Percentiles rank a stretch among this genome's conserved stretches.
Conservation (phyloP, 2,113 vertebrate species). For the Himantopus leucocephalus region DNA sequence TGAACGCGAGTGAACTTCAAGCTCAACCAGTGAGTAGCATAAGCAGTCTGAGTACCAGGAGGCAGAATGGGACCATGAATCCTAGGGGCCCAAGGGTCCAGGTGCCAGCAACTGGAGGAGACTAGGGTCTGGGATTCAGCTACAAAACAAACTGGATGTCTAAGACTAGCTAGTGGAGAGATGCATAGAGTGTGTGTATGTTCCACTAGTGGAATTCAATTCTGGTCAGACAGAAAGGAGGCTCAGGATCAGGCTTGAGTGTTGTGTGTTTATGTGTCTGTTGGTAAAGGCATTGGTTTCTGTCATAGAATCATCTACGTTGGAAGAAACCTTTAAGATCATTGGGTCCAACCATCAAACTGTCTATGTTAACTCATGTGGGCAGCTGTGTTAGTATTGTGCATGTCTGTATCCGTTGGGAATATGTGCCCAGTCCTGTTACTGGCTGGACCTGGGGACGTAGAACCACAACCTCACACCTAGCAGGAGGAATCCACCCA, state of each 20-base stretch:
- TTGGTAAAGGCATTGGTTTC: neutral
- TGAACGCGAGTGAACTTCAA: neutral
- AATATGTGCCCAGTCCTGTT: neutral
- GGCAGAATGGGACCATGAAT: neutral
- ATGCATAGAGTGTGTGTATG: neutral
- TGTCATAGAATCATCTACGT: neutral
- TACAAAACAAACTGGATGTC: neutral
- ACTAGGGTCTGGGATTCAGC: neutral
- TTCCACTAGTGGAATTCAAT: neutral
- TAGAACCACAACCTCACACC: neutral
- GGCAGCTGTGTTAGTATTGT: neutral
- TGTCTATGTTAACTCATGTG: neutral
- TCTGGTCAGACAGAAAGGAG: neutral
- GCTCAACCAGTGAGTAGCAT: neutral
- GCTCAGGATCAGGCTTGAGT: neutral
- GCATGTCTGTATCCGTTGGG: neutral
- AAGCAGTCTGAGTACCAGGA: neutral
- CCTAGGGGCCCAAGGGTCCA: neutral
- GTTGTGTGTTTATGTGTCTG: neutral
- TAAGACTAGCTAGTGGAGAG: neutral
- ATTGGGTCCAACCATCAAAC: no score
- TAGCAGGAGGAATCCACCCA: neutral
- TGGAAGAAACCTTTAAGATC: no score
- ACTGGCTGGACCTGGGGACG: neutral
- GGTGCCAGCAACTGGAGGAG: neutral